phyloP scores from a whole-genome alignment of 2,797 vertebrate species.

The Decapterus maruadsi region DNA sequence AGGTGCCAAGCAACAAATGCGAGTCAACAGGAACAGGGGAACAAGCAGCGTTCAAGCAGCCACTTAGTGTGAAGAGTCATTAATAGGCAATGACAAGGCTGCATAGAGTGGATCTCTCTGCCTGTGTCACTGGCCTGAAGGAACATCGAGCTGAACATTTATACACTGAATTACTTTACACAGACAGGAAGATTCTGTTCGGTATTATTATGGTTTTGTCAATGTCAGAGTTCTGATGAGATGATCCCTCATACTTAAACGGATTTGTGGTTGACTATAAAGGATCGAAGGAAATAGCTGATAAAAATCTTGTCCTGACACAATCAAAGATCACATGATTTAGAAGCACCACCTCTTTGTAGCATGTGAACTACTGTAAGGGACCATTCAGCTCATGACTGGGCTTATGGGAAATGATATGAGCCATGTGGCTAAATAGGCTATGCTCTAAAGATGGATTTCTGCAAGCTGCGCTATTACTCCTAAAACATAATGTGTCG shows the following conservation, averaged over 20 bases:
- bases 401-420: not conserved
- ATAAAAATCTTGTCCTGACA: constrained; percentile 4
- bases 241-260: constrained; percentile 32
- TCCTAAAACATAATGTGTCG: not conserved
- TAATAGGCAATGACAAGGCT: constrained; percentile 73
- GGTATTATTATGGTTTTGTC: constrained; percentile 50
- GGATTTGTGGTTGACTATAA: constrained; percentile 18
- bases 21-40: constrained; percentile 57
- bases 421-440: not conserved
- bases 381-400: too few species aligned
- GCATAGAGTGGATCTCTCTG: constrained; percentile 46
- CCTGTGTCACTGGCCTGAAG: constrained; percentile 61
- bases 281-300: not conserved
- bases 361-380: not conserved
- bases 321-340: not conserved
- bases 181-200: constrained; percentile 50
- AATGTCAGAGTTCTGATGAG: constrained; percentile 39
- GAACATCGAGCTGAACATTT: constrained; percentile 60
- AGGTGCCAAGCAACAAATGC: constrained; percentile 56
- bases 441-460: not conserved
- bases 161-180: constrained; percentile 44
- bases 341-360: not conserved
- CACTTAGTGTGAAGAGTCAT: constrained; percentile 69
- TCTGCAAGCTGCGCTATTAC: not conserved
- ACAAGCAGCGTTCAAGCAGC: constrained; percentile 47